A percentile compares a stretch with the other conserved stretches of the same genome.
phyloP scores from a whole-genome alignment of 2,113 vertebrate genomes.

The Saiga tatarica region DNA sequence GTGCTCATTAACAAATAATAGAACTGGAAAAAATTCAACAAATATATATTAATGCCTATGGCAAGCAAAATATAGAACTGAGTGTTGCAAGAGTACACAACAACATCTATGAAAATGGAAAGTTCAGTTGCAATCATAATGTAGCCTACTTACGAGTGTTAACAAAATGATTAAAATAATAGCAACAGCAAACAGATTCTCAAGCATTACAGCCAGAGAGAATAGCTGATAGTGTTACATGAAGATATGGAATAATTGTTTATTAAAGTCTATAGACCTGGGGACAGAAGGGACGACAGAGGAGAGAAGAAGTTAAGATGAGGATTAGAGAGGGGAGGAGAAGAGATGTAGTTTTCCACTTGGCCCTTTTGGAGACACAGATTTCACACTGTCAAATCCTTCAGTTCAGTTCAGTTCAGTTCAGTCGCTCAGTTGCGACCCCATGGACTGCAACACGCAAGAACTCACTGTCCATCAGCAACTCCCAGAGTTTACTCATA shows the following conservation, averaged over 20 bases:
- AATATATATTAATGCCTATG: neutral
- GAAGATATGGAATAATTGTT: neutral
- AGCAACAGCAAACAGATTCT: neutral
- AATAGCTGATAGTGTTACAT: neutral
- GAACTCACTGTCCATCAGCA: neutral
- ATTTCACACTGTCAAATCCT: neutral
- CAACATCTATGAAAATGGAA: neutral
- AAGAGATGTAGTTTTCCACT: neutral
- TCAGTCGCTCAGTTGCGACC: neutral
- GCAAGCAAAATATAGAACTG: neutral
- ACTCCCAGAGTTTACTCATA: neutral
- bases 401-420: neutral
- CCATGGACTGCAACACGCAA: rapidly evolving
- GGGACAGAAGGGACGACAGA: neutral
- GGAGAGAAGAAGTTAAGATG: neutral
- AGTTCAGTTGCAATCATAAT: neutral
- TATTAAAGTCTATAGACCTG: neutral
- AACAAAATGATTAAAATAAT: neutral
- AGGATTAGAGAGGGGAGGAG: too few species aligned
- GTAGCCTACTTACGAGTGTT: neutral
- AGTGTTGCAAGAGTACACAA: neutral
- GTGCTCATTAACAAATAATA: neutral
- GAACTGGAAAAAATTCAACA: neutral
- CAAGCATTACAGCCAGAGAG: neutral
- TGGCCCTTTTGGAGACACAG: neutral